phyloP scores from a whole-genome alignment of 2,797 vertebrate species.

The Hafferia zeledoni region DNA sequence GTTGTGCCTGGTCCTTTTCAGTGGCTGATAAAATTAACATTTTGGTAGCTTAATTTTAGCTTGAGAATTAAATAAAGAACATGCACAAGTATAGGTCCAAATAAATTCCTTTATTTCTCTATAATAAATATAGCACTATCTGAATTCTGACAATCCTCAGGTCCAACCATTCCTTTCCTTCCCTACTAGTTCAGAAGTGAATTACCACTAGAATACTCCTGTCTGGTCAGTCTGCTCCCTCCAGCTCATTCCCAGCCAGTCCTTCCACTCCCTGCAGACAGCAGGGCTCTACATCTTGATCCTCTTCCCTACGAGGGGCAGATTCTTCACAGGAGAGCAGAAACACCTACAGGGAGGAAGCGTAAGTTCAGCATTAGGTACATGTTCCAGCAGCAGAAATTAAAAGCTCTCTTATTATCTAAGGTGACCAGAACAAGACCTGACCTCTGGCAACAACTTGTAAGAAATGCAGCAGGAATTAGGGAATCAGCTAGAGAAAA shows the following conservation, averaged over 20 bases:
- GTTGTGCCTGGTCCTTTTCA: background rate
- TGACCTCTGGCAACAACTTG: background rate
- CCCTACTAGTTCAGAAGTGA: background rate
- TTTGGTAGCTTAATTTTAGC: background rate
- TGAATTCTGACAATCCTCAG: background rate
- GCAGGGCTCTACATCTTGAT: background rate
- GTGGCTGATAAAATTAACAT: rapidly evolving
- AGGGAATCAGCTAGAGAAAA: background rate
- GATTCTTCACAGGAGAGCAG: slow-evolving; percentile 64
- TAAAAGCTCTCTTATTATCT: background rate
- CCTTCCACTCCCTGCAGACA: background rate
- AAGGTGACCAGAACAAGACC: rapidly evolving
- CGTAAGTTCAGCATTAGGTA: background rate
- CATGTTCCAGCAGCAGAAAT: rapidly evolving
- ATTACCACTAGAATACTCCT: background rate
- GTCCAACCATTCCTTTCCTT: background rate
- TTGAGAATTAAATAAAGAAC: background rate
- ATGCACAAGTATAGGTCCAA: slow-evolving; percentile 5
- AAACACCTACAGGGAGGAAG: slow-evolving; percentile 32
- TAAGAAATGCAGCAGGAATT: rapidly evolving
- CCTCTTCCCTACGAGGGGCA: background rate
- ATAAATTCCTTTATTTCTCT: slow-evolving; percentile 67
- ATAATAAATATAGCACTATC: background rate
- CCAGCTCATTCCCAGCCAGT: background rate
- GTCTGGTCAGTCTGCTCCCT: background rate